Evolutionary conservation across 92 coral and sea anemone genomes (phyloP).

Genomic region (Ricordea florida): DNA sequence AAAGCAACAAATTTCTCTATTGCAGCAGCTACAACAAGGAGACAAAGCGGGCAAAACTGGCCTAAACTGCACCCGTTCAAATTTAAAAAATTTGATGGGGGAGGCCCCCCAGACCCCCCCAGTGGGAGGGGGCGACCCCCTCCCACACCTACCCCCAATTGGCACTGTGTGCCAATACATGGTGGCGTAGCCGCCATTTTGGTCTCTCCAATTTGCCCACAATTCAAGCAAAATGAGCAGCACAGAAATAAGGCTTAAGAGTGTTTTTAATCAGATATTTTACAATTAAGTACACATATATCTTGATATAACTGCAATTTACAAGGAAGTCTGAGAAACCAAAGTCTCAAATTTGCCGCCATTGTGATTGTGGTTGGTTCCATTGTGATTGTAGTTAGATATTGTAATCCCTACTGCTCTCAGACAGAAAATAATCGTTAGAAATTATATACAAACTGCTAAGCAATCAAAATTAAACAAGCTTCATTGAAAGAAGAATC

Average conservation of each 20-base stretch:
- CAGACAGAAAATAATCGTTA: not conserved
- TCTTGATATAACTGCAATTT: no score
- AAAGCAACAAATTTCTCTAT: no score
- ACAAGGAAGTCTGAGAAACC: no score
- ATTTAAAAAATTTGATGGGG: not conserved
- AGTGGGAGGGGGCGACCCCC: not conserved
- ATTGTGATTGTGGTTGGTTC: not conserved
- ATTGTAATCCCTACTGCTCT: not conserved
- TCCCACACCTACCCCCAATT: not conserved
- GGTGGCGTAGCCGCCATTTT: no score
- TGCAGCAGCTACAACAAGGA: no score
- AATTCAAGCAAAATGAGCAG: not conserved
- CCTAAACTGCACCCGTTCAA: not conserved
- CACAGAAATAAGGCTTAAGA: slow-evolving; percentile 3
- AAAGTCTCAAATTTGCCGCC: slow-evolving; percentile 18
- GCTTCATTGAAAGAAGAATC: not conserved
- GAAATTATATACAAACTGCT: not conserved
- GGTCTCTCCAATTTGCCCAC: no score
- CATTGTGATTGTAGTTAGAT: not conserved
- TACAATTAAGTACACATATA: no score
- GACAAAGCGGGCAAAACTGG: no score
- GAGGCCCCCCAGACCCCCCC: not conserved
- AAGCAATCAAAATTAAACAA: not conserved
- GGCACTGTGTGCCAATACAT: slow-evolving; percentile 11
- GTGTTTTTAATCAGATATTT: not conserved